phyloP scores from a whole-genome alignment of 2,113 vertebrate genomes.

The Drymodes brunneopygia region DNA sequence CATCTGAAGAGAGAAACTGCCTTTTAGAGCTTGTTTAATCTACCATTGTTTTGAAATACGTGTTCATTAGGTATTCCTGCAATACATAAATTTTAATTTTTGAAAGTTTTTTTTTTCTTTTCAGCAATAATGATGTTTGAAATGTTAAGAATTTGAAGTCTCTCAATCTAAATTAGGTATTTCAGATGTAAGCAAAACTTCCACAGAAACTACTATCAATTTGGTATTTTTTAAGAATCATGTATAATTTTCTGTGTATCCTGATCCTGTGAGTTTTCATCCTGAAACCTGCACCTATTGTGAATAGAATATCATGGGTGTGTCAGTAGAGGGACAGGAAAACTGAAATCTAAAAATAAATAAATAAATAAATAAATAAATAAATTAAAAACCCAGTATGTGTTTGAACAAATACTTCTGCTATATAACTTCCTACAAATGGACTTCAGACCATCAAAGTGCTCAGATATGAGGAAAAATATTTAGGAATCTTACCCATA shows the following conservation, averaged over 20 bases:
- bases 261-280: background rate
- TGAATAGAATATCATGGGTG: background rate
- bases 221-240: background rate
- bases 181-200: background rate
- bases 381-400: background rate
- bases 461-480: background rate
- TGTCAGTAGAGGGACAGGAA: background rate
- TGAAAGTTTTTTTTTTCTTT: background rate
- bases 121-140: background rate
- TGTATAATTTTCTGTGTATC: background rate
- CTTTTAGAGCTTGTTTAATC: background rate
- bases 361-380: fast-evolving
- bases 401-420: background rate
- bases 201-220: background rate
- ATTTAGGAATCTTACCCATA: background rate
- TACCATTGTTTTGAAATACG: background rate
- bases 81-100: background rate
- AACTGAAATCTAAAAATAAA: background rate
- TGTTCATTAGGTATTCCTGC: background rate
- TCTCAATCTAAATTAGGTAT: background rate
- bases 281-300: background rate
- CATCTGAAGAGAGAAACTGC: background rate
- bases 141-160: background rate
- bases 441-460: background rate
- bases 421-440: background rate